phyloP scores from a whole-genome alignment of 2,113 vertebrate species.

The Sinocyclocheilus rhinocerous region DNA sequence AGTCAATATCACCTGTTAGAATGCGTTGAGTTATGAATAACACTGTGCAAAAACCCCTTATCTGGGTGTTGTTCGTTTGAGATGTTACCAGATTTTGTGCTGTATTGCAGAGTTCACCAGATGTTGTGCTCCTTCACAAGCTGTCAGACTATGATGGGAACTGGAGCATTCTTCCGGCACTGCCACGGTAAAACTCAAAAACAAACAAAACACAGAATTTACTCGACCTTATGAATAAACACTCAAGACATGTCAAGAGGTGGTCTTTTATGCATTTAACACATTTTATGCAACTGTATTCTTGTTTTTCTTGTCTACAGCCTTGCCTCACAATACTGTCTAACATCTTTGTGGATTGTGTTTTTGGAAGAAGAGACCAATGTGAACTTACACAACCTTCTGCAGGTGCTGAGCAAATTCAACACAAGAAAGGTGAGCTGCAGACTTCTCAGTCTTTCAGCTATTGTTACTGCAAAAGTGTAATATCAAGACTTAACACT shows the following conservation, averaged over 20 bases:
- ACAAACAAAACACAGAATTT: neutral
- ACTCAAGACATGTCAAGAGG: neutral
- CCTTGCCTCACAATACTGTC: slow-evolving; percentile 78
- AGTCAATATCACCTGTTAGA: too few relatives aligned
- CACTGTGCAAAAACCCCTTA: neutral
- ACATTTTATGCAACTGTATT: neutral
- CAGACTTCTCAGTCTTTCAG: too few relatives aligned
- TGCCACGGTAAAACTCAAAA: slow-evolving; percentile 75
- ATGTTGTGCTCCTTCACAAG: slow-evolving; percentile 83
- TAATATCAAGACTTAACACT: neutral
- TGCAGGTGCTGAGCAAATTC: slow-evolving; percentile 80
- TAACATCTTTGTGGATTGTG: slow-evolving; percentile 86
- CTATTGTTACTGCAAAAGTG: neutral
- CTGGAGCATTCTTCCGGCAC: slow-evolving; percentile 86
- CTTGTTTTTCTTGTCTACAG: slow-evolving; percentile 64
- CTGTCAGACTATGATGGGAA: slow-evolving; percentile 79
- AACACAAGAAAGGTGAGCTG: slow-evolving; percentile 75
- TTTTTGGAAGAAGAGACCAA: slow-evolving; percentile 91
- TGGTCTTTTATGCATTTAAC: too few relatives aligned
- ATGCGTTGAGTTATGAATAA: too few relatives aligned
- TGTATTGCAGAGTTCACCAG: slow-evolving; percentile 8
- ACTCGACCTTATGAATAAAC: neutral
- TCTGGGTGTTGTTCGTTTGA: neutral
- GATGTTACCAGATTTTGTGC: neutral
- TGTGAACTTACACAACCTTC: slow-evolving; percentile 76